A percentile compares a stretch with the other conserved stretches of the same genome.
phyloP scores from a whole-genome alignment of 2,888 invertebrate species.

The Noctua comes region DNA sequence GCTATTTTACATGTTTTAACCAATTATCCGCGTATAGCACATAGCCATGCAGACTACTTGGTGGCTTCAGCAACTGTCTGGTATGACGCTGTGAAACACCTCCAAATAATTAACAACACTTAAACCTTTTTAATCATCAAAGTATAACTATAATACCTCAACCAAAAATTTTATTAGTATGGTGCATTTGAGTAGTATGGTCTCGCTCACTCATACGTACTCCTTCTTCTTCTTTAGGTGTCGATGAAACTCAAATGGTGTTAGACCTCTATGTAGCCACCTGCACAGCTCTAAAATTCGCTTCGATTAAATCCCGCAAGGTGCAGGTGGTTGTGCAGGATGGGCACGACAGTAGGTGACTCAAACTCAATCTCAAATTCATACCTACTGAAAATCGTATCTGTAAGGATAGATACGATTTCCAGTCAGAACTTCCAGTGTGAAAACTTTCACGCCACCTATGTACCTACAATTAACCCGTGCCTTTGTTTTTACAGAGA shows the following conservation, averaged over 20 bases:
- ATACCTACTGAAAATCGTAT: not conserved
- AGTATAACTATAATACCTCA: not conserved
- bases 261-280: too few species aligned
- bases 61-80: not conserved
- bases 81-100: not conserved
- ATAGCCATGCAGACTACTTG: not conserved
- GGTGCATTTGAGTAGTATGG: not conserved
- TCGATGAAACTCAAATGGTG: too few species aligned
- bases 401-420: too few species aligned
- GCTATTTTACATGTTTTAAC: not conserved
- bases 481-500: slow-evolving; percentile 29
- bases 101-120: not conserved
- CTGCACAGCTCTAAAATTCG: too few species aligned
- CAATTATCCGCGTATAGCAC: not conserved
- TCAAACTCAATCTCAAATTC: too few species aligned
- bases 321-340: too few species aligned
- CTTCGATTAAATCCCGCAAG: too few species aligned
- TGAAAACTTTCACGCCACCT: not conserved
- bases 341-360: too few species aligned
- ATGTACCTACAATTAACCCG: too few species aligned
- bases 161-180: not conserved
- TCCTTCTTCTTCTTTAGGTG: too few species aligned
- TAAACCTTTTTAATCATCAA: not conserved
- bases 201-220: not conserved
- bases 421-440: not conserved